Conservation (phyloP, 2,797 vertebrate genomes). For the Cichlasoma orientale region DNA sequence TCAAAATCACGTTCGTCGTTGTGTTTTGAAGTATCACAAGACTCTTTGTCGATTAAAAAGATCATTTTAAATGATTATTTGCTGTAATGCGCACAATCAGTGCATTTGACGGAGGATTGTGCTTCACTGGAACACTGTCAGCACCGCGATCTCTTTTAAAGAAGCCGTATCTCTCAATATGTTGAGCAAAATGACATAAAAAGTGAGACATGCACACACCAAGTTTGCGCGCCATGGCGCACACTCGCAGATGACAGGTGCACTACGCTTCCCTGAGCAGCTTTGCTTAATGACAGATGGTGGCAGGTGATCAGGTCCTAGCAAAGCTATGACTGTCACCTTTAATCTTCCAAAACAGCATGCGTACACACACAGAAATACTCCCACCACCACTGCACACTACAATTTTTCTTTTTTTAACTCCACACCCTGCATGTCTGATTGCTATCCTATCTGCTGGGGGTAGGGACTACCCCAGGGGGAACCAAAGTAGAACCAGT, state of each 20-base stretch:
- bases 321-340: conserved; percentile 76
- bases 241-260: conserved; percentile 69
- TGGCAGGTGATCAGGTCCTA: conserved; percentile 78
- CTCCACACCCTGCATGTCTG: conserved; percentile 60
- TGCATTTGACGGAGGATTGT: not conserved
- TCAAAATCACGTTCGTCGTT: conserved; percentile 51
- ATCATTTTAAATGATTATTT: conserved; percentile 7
- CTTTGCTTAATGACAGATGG: conserved; percentile 75
- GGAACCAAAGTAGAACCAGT: conserved; percentile 33
- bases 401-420: conserved; percentile 39
- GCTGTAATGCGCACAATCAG: conserved; percentile 4
- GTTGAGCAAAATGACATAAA: conserved; percentile 38
- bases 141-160: conserved; percentile 17
- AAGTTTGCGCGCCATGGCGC: conserved; percentile 15
- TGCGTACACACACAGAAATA: conserved; percentile 32
- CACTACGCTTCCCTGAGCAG: conserved; percentile 64
- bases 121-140: not conserved
- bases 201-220: conserved; percentile 26
- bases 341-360: conserved; percentile 74
- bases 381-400: conserved; percentile 36
- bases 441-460: conserved; percentile 72
- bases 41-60: conserved; percentile 38
- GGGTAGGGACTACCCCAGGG: conserved; percentile 41
- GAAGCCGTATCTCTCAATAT: conserved; percentile 35
- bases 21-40: conserved; percentile 38